These are phyloP conservation scores for Troides oblongomaculatus DNA, from an alignment of 2,888 invertebrate genomes.

Conservation along the genomic window DNA sequence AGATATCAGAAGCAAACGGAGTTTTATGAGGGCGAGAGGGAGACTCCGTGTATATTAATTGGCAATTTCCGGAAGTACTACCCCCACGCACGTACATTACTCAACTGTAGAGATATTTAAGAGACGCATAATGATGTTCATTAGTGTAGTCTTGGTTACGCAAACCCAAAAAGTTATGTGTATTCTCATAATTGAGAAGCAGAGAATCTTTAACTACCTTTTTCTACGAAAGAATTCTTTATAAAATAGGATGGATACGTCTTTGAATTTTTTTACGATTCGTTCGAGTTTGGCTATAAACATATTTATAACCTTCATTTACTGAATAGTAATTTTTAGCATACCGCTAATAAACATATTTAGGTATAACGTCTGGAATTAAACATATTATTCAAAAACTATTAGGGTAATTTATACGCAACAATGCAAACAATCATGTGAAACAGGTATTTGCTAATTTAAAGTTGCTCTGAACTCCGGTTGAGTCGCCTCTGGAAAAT, in stretches of 20 bases:
- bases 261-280: too few relatives aligned
- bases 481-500: constrained; percentile 15
- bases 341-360: too few relatives aligned
- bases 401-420: constrained; percentile 7
- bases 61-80: constrained; percentile 61
- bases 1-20: constrained; percentile 11
- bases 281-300: too few relatives aligned
- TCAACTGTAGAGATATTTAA: constrained; percentile 35
- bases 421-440: constrained; percentile 18
- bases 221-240: too few relatives aligned
- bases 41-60: constrained; percentile 49
- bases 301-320: too few relatives aligned
- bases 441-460: constrained; percentile 30
- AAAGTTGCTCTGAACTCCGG: constrained; percentile 21
- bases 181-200: not conserved
- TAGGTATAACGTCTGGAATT: too few relatives aligned
- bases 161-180: not conserved
- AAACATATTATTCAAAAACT: not conserved
- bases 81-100: constrained; percentile 47
- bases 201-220: not conserved
- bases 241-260: too few relatives aligned
- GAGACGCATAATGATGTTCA: constrained; percentile 11
- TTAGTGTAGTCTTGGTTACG: constrained; percentile 5
- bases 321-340: too few relatives aligned
- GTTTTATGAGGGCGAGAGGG: constrained; percentile 18